Percentiles rank a stretch among this genome's conserved stretches.
Evolutionary conservation across 2,888 invertebrate genomes (phyloP).

Genomic region (Seira sanloemensis): DNA sequence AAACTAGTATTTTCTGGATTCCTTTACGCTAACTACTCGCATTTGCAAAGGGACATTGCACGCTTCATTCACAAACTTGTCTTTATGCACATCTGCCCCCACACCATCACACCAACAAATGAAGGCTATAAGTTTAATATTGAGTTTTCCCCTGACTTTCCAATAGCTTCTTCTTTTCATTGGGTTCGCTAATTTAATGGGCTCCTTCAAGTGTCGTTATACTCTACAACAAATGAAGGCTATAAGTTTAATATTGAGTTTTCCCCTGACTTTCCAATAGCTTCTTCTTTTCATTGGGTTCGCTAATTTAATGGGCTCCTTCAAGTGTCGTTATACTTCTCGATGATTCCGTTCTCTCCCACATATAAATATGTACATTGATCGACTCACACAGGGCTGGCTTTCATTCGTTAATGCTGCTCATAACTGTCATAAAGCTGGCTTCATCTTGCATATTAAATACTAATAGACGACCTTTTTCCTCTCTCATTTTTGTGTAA

Average conservation of each 20-base stretch:
- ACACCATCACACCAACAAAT: too few relatives aligned
- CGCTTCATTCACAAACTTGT: too few relatives aligned
- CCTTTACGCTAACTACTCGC: too few relatives aligned
- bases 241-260: not conserved
- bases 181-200: not conserved
- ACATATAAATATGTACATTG: conserved; percentile 14
- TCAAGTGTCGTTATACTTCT: not conserved
- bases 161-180: not conserved
- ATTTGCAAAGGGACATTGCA: too few relatives aligned
- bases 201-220: not conserved
- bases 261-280: not conserved
- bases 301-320: not conserved
- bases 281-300: not conserved
- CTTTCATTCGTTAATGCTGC: conserved; percentile 45
- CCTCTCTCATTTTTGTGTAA: conserved; percentile 20
- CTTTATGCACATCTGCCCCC: too few relatives aligned
- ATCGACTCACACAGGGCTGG: not conserved
- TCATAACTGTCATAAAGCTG: conserved; percentile 48
- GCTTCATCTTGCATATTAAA: conserved; percentile 52
- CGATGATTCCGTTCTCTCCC: conserved; percentile 26
- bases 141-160: not conserved
- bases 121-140: not conserved
- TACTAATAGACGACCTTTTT: conserved; percentile 55
- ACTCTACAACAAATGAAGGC: not conserved
- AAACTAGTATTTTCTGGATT: too few relatives aligned